Conservation (phyloP, 2,888 invertebrate species). For the Drosophila percnosoma region DNA sequence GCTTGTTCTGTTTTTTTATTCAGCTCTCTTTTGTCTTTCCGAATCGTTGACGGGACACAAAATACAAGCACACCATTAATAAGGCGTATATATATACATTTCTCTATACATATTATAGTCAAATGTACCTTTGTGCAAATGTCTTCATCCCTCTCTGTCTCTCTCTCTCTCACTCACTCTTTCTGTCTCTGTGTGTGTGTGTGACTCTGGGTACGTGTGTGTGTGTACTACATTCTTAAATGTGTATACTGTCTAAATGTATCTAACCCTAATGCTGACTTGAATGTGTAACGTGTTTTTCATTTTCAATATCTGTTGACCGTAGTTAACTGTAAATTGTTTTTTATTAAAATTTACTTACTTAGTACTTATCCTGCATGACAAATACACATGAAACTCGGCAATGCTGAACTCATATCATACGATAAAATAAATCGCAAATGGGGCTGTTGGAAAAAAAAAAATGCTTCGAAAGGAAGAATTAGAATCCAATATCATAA, state of each 20-base stretch:
- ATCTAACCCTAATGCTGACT: slow-evolving; percentile 50
- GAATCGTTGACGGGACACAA: slow-evolving; percentile 36
- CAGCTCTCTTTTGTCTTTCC: slow-evolving; percentile 34
- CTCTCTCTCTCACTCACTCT: not conserved
- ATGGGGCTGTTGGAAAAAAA: slow-evolving; percentile 21
- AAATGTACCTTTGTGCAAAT: slow-evolving; percentile 27
- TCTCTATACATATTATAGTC: slow-evolving; percentile 42
- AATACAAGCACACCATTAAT: slow-evolving; percentile 48
- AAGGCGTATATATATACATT: slow-evolving; percentile 43
- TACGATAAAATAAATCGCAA: slow-evolving; percentile 21
- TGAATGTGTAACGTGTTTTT: slow-evolving; percentile 58
- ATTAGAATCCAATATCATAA: slow-evolving; percentile 22
- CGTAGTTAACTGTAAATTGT: slow-evolving; percentile 59
- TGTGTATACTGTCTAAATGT: slow-evolving; percentile 49
- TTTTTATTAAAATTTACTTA: slow-evolving; percentile 32
- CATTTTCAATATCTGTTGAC: slow-evolving; percentile 53
- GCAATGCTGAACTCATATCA: slow-evolving; percentile 41
- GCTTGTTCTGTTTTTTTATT: slow-evolving; percentile 35
- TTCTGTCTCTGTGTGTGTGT: slow-evolving; percentile 10
- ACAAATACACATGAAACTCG: slow-evolving; percentile 29
- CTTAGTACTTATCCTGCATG: slow-evolving; percentile 62
- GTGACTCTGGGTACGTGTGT: slow-evolving; percentile 14
- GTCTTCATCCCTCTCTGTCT: slow-evolving; percentile 8
- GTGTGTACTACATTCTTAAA: slow-evolving; percentile 36
- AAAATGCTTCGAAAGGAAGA: slow-evolving; percentile 2